Evolutionary conservation across 2,888 invertebrate genomes (phyloP), one percentile per base, ranked within the genome.

Genomic region (Agrilus biguttatus): DNA sequence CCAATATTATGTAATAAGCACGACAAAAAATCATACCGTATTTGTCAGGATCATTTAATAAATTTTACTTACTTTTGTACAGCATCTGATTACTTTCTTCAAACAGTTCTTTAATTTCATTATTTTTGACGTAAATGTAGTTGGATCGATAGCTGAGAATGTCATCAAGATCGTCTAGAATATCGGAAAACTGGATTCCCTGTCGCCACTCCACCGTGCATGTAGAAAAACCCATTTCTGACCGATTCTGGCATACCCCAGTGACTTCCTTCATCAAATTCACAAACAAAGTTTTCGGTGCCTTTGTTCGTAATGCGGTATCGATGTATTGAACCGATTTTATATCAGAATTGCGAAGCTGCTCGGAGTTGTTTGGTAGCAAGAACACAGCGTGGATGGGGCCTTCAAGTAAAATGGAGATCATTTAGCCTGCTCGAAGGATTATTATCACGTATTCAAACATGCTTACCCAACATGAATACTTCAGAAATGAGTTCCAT

Each of bases 241-340:
- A 40, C 41, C 65, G 52, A 5, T 47, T 33, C 40, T 62, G 58
- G 33, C 58, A 58, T 28, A 61, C 43, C 6, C 64, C 65, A 33
- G 56, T 55, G 4, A 60, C 60, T 2, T 51, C 47, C n/a, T 21
- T 51, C 21, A 59, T 50, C 41, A 64, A 62, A 47, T 63, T 66
- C 10, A 65, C 54, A 17, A 64, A 55, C 2, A 59, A 14, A 1
- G 65, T 60, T 48, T 64, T 63, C 5, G 63, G 65, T 2, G 60
- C 63, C 6, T 53, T 54, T 2, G 58, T 60, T 38, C 59, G 53
- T 38, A 66, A 49, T 37, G 61, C 61, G 28, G 49, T 47, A 45
- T 66, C 65, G 8, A 66, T 51, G 41, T 61, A 58, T 39, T 60
- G 60, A 6, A 65, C 51, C 0, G 59, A 49, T 48, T 62, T 61